These are phyloP conservation scores for Ricordea florida DNA, from an alignment of 92 coral and sea anemone genomes.

Conservation along the genomic window DNA sequence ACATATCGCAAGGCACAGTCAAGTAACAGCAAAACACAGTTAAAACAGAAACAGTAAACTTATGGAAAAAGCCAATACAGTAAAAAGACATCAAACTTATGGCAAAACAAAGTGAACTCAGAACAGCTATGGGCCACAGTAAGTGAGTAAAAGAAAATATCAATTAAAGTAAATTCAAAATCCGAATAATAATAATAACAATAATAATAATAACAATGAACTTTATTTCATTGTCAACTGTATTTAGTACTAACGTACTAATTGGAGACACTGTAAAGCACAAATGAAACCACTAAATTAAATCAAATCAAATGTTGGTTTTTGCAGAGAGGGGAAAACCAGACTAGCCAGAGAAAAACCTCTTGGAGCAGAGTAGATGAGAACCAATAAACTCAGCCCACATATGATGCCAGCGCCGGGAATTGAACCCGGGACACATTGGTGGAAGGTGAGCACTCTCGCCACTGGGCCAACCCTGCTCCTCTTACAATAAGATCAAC, in stretches of 20 bases:
- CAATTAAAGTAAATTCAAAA: neutral
- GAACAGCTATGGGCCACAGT: neutral
- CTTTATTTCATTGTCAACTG: neutral
- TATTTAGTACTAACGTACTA: neutral
- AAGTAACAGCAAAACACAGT: too few relatives aligned
- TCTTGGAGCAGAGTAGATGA: too few relatives aligned
- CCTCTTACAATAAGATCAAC: too few relatives aligned
- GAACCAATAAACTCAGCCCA: too few relatives aligned
- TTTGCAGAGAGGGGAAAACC: neutral
- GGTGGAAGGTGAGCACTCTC: too few relatives aligned
- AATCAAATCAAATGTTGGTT: neutral
- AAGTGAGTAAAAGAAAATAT: neutral
- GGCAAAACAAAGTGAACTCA: neutral
- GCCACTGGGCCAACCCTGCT: too few relatives aligned
- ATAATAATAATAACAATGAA: neutral
- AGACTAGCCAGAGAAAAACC: too few relatives aligned
- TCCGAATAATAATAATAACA: neutral
- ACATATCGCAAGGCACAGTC: too few relatives aligned
- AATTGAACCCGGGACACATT: too few relatives aligned
- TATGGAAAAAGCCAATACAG: neutral
- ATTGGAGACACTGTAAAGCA: neutral
- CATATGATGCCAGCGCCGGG: too few relatives aligned
- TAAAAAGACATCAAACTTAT: neutral
- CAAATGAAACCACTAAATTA: neutral
- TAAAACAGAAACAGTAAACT: too few relatives aligned